Base-by-base conservation (phyloP, 2,113 vertebrate species). In the Protomyctophum bolini region DNA sequence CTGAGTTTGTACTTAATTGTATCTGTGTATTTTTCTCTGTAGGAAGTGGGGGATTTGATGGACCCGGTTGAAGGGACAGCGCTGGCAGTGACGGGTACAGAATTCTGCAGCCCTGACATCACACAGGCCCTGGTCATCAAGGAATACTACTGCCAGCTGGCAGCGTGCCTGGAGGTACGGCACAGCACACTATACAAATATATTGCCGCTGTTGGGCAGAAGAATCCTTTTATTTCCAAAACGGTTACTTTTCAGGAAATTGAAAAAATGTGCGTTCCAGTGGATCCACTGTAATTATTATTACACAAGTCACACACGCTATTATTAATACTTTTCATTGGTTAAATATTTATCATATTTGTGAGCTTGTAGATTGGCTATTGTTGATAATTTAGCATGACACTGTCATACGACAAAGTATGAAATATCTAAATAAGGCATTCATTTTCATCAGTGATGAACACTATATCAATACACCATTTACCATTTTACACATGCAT, bases 141-240 rank as follows among this genome's bases (percentile, higher is more conserved):
- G 81, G 83, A 88, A 61, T 87, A 80, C 77, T 91, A 94, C 83
- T 71, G 83, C 69, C 89, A 90, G 81, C 86, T 93, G 86, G 86
- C 86, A 7, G 72, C 92, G 72, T 79, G 79, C 79, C 88, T 93
- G 45, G 86, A 92, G 91, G 92, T 93, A 88, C 58, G 8, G 63
- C 76, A 66, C 10, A 54, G 47, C 80, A 75, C 15, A 66, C 80
- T 41, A 41, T 67, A 63, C 67, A 67, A 73, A 79, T 76, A 80
- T 72, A 62, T 75, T 80, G 73, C 14, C 48, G 29, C 15, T 54
- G 61, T 48, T 21, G n/a, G 11, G 49, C 61, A 55, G 29, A 54
- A 55, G 29, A 54, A 62, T 61, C 50, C 51, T 73, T 68, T 57
- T 41, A 41, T 41, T 3, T 41, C 33, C 33, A 41, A 41, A 41